Evolutionary conservation across 2,113 vertebrate genomes (phyloP).

Genomic region (Centropus bengalensis): DNA sequence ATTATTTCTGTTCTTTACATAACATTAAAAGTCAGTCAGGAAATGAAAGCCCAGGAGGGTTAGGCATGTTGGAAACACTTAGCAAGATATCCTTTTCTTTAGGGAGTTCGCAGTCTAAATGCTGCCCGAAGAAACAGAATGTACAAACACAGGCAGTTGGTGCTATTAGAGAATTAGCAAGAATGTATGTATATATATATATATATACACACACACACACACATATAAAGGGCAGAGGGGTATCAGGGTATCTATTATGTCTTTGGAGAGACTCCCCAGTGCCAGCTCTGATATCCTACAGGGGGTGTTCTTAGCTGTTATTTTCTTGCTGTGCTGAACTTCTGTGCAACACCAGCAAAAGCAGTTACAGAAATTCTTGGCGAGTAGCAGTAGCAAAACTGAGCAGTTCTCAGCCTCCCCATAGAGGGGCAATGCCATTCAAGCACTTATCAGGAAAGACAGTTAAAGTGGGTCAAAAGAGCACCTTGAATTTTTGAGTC

Average conservation of each 20-base stretch:
- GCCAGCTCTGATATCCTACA: background rate
- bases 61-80: slow-evolving; percentile 8
- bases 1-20: slow-evolving; percentile 62
- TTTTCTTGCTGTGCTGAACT: background rate
- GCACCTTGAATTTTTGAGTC: background rate
- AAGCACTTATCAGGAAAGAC: background rate
- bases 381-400: background rate
- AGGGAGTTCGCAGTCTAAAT: slow-evolving; percentile 10
- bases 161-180: background rate
- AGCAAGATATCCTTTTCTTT: background rate
- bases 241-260: background rate
- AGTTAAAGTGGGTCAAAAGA: background rate
- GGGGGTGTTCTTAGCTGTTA: background rate
- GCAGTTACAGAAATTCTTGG: background rate
- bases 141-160: background rate
- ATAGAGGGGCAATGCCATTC: background rate
- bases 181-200: background rate
- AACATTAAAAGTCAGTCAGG: slow-evolving; percentile 43
- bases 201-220: background rate
- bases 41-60: slow-evolving; percentile 43
- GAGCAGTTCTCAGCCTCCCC: background rate
- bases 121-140: background rate
- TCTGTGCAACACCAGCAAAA: background rate
- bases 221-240: background rate
- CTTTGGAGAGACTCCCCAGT: background rate